phyloP scores from a whole-genome alignment of 2,797 vertebrate genomes.

The Eutrigla gurnardus region DNA sequence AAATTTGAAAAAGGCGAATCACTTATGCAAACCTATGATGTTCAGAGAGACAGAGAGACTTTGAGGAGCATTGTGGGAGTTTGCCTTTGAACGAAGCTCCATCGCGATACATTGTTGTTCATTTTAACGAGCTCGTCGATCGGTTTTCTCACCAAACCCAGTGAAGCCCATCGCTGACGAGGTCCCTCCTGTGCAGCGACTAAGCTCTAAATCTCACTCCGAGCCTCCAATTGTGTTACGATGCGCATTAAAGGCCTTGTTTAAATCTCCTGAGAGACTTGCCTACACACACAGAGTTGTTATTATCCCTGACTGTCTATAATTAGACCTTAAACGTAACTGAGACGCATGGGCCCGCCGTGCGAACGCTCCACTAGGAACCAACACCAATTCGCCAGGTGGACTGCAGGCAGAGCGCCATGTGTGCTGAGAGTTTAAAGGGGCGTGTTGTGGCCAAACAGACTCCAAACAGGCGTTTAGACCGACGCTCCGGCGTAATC shows the following conservation, averaged over 20 bases:
- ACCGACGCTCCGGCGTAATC: constrained; percentile 46
- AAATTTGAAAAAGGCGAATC: background rate
- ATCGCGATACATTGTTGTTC: background rate
- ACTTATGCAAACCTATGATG: background rate
- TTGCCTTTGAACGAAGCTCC: background rate
- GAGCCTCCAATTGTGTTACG: constrained; percentile 37
- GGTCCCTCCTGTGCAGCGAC: constrained; percentile 18
- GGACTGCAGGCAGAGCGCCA: constrained; percentile 14
- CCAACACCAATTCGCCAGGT: constrained; percentile 26
- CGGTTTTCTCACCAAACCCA: constrained; percentile 7
- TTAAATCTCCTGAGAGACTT: constrained; percentile 36
- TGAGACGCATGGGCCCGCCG: constrained; percentile 13
- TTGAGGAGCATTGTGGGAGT: background rate
- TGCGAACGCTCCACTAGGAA: constrained; percentile 22
- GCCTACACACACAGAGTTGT: background rate
- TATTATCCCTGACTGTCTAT: constrained; percentile 37
- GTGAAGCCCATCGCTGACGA: constrained; percentile 3
- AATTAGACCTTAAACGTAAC: constrained; percentile 40
- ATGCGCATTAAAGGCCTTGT: constrained; percentile 38
- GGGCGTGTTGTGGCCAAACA: background rate
- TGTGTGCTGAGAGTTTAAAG: constrained; percentile 15
- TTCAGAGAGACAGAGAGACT: background rate
- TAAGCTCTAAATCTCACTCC: constrained; percentile 55
- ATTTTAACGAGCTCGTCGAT: background rate
- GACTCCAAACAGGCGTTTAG: constrained; percentile 25